A percentile compares a stretch with the other conserved stretches of the same genome.
Conservation (phyloP, 2,888 invertebrate genomes). For the Mesochorus sp. region DNA sequence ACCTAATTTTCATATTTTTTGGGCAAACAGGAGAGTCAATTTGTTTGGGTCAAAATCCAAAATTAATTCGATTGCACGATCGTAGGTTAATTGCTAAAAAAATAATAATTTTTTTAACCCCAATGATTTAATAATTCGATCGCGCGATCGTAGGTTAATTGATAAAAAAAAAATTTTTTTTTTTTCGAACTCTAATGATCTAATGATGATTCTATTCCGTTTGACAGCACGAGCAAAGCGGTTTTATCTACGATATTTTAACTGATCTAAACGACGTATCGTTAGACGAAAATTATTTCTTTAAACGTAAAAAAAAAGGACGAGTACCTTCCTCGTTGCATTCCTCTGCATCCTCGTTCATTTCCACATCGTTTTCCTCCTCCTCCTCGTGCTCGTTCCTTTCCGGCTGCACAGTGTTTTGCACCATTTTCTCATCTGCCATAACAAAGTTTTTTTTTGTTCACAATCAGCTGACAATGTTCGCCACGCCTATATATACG, state of each 20-base stretch:
- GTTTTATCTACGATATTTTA: slow-evolving; percentile 5
- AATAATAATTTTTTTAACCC: too few relatives aligned
- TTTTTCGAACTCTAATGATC: too few relatives aligned
- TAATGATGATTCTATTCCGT: too few relatives aligned
- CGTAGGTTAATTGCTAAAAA: too few relatives aligned
- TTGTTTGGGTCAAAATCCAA: too few relatives aligned
- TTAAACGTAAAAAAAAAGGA: background rate
- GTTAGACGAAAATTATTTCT: slow-evolving; percentile 16
- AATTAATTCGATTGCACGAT: too few relatives aligned
- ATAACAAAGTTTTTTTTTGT: slow-evolving; percentile 19
- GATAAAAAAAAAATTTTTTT: too few relatives aligned
- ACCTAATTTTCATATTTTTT: too few relatives aligned
- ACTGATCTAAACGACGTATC: background rate
- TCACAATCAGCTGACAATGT: slow-evolving; percentile 52
- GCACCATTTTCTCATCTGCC: slow-evolving; percentile 74
- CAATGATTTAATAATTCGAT: too few relatives aligned
- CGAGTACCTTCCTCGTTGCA: slow-evolving; percentile 57
- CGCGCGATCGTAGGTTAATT: too few relatives aligned
- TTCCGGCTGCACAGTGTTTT: slow-evolving; percentile 69
- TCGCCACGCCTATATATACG: slow-evolving; percentile 54
- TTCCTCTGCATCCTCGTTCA: slow-evolving; percentile 51
- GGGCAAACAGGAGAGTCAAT: too few relatives aligned
- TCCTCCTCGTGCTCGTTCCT: slow-evolving; percentile 64
- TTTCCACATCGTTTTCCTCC: slow-evolving; percentile 53
- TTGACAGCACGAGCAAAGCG: too few relatives aligned